These are phyloP conservation scores for Agonum fuliginosum DNA, from an alignment of 2,888 invertebrate species.

Conservation along the genomic window DNA sequence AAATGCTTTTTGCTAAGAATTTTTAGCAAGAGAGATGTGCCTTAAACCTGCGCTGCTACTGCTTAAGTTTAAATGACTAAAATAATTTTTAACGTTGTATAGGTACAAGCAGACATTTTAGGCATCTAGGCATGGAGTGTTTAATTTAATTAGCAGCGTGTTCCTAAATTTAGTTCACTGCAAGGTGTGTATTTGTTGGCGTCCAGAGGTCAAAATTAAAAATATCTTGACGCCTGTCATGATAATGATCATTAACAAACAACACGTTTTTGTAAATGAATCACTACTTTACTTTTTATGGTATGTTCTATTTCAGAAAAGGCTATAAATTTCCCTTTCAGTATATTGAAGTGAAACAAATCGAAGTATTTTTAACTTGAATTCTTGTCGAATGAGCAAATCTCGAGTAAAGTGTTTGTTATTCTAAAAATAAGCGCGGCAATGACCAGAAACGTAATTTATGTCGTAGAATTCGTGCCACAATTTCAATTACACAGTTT, in stretches of 20 bases:
- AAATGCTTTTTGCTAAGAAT: no score
- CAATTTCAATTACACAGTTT: neutral
- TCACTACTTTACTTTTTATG: no score
- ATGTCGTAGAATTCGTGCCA: neutral
- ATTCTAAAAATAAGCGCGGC: neutral
- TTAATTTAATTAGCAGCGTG: conserved; percentile 15
- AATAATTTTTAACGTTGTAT: no score
- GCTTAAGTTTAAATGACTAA: no score
- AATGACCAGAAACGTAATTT: neutral
- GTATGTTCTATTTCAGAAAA: no score
- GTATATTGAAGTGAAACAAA: neutral
- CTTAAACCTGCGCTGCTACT: no score
- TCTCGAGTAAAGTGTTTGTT: neutral
- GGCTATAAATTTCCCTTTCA: neutral
- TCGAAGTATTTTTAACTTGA: neutral
- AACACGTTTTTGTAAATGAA: neutral
- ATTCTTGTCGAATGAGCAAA: neutral
- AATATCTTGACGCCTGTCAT: conserved; percentile 7
- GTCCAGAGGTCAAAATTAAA: neutral
- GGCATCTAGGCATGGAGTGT: conserved; percentile 6
- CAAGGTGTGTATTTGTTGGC: conserved; percentile 5
- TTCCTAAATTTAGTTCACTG: conserved; percentile 55
- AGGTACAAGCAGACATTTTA: no score
- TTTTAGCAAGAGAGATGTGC: no score
- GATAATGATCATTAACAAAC: neutral